Conservation (phyloP, 2,888 invertebrate species). For the Cordylochernes scorpioides region DNA sequence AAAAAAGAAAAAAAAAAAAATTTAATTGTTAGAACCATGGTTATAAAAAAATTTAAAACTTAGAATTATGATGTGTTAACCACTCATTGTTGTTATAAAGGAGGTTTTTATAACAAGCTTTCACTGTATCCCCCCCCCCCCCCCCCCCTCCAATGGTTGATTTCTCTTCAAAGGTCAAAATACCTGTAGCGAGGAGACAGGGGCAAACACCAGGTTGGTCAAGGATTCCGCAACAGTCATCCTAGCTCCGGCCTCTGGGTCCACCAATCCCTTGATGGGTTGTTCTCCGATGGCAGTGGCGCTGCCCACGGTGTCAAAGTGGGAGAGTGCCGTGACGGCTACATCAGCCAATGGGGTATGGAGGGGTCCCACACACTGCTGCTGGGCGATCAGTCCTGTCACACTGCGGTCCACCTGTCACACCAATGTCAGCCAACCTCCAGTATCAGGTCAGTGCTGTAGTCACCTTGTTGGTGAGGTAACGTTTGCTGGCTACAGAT, state of each 20-base stretch:
- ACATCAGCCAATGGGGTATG: constrained; percentile 88
- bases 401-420: constrained; percentile 14
- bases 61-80: too few species aligned
- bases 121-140: too few species aligned
- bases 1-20: too few species aligned
- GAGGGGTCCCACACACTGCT: constrained; percentile 89
- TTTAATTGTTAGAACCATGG: too few species aligned
- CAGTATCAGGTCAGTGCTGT: neutral
- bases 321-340: constrained; percentile 54
- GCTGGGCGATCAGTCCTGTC: constrained; percentile 66
- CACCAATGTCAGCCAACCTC: neutral
- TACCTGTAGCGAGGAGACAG: constrained; percentile 30
- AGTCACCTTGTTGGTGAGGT: constrained; percentile 80
- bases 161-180: too few species aligned
- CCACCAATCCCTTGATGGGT: constrained; percentile 67
- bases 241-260: constrained; percentile 59
- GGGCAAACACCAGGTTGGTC: constrained; percentile 60
- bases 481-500: constrained; percentile 77
- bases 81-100: too few species aligned
- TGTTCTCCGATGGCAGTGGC: constrained; percentile 92
- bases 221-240: constrained; percentile 83
- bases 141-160: too few species aligned
- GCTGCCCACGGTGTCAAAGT: constrained; percentile 51
- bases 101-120: too few species aligned
- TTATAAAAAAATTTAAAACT: too few species aligned